Evolutionary conservation across 2,797 vertebrate genomes (phyloP), one percentile per base, ranked within the genome.

Genomic region (Carduelis carduelis): DNA sequence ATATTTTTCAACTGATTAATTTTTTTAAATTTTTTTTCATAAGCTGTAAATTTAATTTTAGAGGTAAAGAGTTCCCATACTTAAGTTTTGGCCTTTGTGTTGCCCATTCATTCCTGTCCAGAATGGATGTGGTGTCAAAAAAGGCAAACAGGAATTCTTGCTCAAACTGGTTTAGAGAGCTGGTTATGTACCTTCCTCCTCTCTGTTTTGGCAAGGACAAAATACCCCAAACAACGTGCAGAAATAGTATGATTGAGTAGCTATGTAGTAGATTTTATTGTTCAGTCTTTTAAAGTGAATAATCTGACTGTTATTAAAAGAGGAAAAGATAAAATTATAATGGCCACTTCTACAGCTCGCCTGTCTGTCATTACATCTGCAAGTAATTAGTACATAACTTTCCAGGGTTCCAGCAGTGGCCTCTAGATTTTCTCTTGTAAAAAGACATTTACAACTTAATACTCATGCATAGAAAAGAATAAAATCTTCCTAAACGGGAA

Each of bases 91-190:
- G 95, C 94, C 92, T 97, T 96, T 94, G 90, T 97, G 95, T 97
- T 98, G 92, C 95, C 92, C 71, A 41, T 97, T 97, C 94, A 95
- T 93, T 96, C 66, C 59, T 74, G 47, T n/a, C 46, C 55, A 57
- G 72, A 87, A 43, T 96, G 94, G 93, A 84, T 95, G 96, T 64
- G 97, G 95, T 93, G 96, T 97, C 97, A 96, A 52, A 97, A 94
- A 97, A 96, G 94, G 95, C 95, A 92, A 63, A 97, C 34, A 96
- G 27, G 21, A 97, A 95, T 65, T 91, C 71, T 85, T 95, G 93
- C 46, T 81, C 18, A 78, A 2, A 89, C 61, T 39, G 18, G 4
- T 47, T 47, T 30, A 44, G 47, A 71, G 71, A 94, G 35, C 12
- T 77, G 83, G 78, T 88, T 87, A 8, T 87, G 49, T 77, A 78